phyloP scores from a whole-genome alignment of 2,113 vertebrate genomes.

The Rhagologus leucostigma region DNA sequence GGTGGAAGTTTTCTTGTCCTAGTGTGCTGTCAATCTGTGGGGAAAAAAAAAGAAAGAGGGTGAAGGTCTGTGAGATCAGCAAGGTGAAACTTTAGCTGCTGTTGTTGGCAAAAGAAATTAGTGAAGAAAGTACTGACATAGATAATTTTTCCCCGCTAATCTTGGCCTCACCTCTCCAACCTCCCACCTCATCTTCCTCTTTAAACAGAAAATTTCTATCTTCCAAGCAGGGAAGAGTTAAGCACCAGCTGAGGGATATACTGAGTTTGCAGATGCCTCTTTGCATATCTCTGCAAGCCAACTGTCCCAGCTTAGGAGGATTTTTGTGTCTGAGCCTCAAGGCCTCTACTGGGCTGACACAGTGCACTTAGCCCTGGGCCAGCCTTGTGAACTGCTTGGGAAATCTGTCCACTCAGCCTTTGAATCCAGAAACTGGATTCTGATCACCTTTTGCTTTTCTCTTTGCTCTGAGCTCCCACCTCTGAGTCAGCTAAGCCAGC shows the following conservation, averaged over 20 bases:
- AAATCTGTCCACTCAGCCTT: background rate
- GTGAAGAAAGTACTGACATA: background rate
- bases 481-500: background rate
- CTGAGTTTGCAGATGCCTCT: background rate
- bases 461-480: background rate
- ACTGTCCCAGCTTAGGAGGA: background rate
- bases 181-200: background rate
- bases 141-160: background rate
- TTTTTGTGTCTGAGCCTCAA: background rate
- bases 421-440: background rate
- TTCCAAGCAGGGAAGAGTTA: background rate
- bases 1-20: background rate
- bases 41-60: background rate
- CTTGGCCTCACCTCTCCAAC: background rate
- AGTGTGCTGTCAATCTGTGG: background rate
- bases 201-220: background rate
- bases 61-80: background rate
- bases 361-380: background rate
- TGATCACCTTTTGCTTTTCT: background rate
- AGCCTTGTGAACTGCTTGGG: background rate
- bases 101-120: background rate
- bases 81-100: background rate
- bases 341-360: rapidly evolving
- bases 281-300: background rate
- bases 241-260: background rate